phyloP scores from a whole-genome alignment of 2,797 vertebrate genomes.

The Odontamblyopus lacepedii region DNA sequence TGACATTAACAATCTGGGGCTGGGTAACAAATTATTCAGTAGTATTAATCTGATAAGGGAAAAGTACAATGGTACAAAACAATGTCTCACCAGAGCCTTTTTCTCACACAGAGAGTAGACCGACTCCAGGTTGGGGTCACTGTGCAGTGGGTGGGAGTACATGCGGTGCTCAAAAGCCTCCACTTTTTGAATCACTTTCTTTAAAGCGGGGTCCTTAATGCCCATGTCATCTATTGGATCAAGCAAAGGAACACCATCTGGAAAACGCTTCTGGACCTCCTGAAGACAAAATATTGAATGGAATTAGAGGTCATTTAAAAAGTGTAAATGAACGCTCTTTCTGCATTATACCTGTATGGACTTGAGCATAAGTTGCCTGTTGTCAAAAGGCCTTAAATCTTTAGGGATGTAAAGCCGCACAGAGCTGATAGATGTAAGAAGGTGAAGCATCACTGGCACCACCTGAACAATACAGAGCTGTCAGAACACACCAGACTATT shows the following conservation, averaged over 20 bases:
- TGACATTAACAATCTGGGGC: background rate
- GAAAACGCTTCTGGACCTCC: constrained; percentile 97
- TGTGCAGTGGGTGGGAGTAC: constrained; percentile 97
- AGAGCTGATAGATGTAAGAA: constrained; percentile 92
- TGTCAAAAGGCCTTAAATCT: constrained; percentile 91
- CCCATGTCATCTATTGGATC: constrained; percentile 98
- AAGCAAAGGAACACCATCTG: constrained; percentile 90
- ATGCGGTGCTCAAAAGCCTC: constrained; percentile 97
- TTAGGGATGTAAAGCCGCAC: constrained; percentile 96
- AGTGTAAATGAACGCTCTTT: background rate
- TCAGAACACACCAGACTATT: background rate
- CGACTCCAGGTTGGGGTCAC: constrained; percentile 88
- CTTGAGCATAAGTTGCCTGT: constrained; percentile 91
- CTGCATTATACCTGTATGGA: constrained; percentile 86
- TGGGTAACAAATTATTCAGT: background rate
- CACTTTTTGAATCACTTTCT: constrained; percentile 96
- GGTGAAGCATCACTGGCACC: constrained; percentile 92
- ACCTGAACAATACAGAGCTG: constrained; percentile 75
- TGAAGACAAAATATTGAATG: constrained; percentile 43
- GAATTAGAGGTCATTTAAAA: background rate
- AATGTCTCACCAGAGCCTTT: constrained; percentile 88
- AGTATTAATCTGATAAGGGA: background rate
- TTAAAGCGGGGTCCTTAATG: constrained; percentile 92
- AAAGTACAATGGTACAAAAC: background rate
- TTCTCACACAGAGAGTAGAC: constrained; percentile 94